Conservation (phyloP, 2,797 vertebrate species). For the Taenioides sp. region DNA sequence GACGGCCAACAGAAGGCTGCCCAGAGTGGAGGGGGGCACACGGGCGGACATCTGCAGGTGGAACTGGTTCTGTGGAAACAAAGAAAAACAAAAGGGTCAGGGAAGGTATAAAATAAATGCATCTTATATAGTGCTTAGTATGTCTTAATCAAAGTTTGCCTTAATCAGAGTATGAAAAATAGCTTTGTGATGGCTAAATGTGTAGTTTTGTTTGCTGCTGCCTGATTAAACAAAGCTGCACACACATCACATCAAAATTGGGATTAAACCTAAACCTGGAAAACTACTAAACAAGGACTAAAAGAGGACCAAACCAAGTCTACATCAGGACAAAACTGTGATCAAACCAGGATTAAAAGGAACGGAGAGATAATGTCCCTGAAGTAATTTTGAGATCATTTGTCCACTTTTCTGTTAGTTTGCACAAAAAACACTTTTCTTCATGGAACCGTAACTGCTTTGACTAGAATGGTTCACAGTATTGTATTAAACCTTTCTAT, state of each 20-base stretch:
- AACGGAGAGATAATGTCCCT: too few relatives aligned
- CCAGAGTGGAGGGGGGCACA: slow-evolving; percentile 81
- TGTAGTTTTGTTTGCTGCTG: not conserved
- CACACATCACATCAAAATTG: too few relatives aligned
- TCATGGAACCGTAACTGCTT: too few relatives aligned
- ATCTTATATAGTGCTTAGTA: too few relatives aligned
- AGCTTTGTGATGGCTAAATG: not conserved
- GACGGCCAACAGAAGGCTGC: slow-evolving; percentile 83
- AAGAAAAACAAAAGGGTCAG: not conserved
- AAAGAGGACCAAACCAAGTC: not conserved
- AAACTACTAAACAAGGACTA: not conserved
- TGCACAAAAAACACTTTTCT: not conserved
- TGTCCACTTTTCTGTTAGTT: not conserved
- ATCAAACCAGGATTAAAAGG: too few relatives aligned
- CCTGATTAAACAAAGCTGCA: too few relatives aligned
- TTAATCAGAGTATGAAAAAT: too few relatives aligned
- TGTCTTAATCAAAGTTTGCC: too few relatives aligned
- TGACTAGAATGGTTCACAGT: too few relatives aligned
- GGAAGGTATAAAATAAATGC: not conserved
- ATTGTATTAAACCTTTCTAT: too few relatives aligned
- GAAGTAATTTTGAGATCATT: not conserved
- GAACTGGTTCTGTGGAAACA: slow-evolving; percentile 81
- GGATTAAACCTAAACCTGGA: not conserved
- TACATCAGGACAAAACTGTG: too few relatives aligned
- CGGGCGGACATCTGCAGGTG: slow-evolving; percentile 89